Percentiles rank a stretch among this genome's conserved stretches.
Evolutionary conservation across 37 sponge, comb jelly and placozoan species (phyloP).

Genomic region (Mnemiopsis leidyi): DNA sequence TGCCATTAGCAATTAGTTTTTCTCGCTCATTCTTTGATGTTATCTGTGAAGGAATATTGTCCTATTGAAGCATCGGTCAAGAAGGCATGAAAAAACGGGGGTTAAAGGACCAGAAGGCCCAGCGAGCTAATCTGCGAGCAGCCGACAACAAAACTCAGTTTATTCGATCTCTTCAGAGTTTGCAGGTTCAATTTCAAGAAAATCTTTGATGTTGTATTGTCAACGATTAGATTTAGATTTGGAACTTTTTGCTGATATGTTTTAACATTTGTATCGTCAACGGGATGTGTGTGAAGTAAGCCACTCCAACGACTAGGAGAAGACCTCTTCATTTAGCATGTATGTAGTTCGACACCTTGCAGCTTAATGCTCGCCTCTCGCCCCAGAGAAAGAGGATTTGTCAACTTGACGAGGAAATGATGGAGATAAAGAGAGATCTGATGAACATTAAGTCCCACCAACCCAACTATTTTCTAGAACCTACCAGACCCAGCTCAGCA

Average conservation of each 20-base stretch:
- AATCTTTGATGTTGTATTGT: not conserved
- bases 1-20: no score
- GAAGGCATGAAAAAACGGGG: not conserved
- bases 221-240: no score
- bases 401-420: conserved; percentile 54
- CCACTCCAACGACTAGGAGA: no score
- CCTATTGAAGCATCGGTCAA: no score
- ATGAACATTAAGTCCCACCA: not conserved
- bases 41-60: no score
- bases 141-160: not conserved
- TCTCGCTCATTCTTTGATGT: no score
- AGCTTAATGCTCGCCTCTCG: no score
- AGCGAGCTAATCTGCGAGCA: conserved; percentile 15
- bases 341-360: no score
- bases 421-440: not conserved
- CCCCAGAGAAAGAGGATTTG: not conserved
- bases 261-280: no score
- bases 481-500: not conserved
- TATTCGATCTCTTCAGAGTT: not conserved
- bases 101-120: not conserved
- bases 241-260: no score
- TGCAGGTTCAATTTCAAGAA: not conserved
- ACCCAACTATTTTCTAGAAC: conserved; percentile 10
- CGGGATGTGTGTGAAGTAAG: no score
- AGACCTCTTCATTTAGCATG: no score